These are phyloP conservation scores for Ophthalmolycus amberensis DNA, from an alignment of 2,113 vertebrate genomes.

Conservation along the genomic window DNA sequence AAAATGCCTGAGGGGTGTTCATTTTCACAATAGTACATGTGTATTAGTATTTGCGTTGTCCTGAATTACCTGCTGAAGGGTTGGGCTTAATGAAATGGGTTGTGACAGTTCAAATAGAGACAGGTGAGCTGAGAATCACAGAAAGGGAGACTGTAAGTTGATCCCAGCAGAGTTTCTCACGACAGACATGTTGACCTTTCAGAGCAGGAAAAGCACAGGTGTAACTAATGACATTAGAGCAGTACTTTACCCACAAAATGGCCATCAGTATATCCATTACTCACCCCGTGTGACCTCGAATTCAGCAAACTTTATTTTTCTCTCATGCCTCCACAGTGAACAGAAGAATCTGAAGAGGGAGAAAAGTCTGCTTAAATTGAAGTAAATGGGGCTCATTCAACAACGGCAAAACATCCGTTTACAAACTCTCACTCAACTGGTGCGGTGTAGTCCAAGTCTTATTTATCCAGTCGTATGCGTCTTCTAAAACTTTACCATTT, in stretches of 20 bases:
- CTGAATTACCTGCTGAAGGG: slow-evolving; percentile 11
- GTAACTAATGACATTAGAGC: neutral
- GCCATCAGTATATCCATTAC: neutral
- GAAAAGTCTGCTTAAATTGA: no score
- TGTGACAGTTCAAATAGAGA: slow-evolving; percentile 23
- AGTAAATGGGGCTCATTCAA: no score
- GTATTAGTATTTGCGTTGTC: slow-evolving; percentile 17
- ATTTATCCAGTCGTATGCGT: neutral
- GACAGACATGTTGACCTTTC: neutral
- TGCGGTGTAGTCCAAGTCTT: neutral
- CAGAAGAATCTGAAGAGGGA: no score
- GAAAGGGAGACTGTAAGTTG: neutral
- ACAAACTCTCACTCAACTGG: neutral
- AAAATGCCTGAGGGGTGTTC: slow-evolving; percentile 8
- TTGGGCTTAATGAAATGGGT: neutral
- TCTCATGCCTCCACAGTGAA: no score
- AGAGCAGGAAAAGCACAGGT: neutral
- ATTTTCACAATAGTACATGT: neutral
- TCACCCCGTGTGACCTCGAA: neutral
- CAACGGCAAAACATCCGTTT: neutral
- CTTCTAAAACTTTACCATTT: neutral
- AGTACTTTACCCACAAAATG: neutral
- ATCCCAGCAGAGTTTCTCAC: neutral
- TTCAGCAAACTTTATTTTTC: neutral
- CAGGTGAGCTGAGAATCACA: slow-evolving; percentile 18